A percentile compares a stretch with the other conserved stretches of the same genome.
Conservation (phyloP, 2,797 vertebrate genomes). For the Botia kubotai region DNA sequence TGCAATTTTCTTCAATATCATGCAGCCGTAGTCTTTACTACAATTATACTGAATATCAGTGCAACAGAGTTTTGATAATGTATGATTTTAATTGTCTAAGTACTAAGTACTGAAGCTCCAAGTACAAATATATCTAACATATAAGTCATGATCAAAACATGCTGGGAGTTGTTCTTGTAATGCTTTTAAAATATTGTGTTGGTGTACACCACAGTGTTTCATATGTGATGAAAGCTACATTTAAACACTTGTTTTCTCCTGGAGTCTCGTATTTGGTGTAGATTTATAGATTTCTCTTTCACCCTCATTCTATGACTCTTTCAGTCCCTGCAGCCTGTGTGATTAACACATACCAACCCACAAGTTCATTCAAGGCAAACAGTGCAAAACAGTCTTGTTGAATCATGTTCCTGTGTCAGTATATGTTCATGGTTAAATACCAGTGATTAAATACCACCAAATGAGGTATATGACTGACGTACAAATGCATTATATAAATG, state of each 20-base stretch:
- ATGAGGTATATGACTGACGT: too few species aligned
- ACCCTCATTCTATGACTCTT: constrained; percentile 27
- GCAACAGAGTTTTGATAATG: background rate
- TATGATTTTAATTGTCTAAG: constrained; percentile 46
- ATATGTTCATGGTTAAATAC: constrained; percentile 41
- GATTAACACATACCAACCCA: constrained; percentile 33
- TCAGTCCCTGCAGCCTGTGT: constrained; percentile 35
- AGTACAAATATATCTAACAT: background rate
- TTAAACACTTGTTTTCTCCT: background rate
- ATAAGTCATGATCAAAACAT: background rate
- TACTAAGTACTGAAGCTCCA: background rate
- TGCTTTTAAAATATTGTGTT: background rate
- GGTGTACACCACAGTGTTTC: too few species aligned
- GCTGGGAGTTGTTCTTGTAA: background rate
- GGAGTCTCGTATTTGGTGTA: constrained; percentile 12
- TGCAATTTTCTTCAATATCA: too few species aligned
- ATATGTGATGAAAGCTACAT: background rate
- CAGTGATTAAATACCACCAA: too few species aligned
- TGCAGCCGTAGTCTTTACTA: too few species aligned
- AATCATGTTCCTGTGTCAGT: constrained; percentile 52
- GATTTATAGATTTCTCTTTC: constrained; percentile 6
- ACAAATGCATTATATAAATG: constrained; percentile 29
- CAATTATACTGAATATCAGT: too few species aligned
- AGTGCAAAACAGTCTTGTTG: constrained; percentile 52
- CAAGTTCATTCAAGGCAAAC: constrained; percentile 55